A percentile compares a stretch with the other conserved stretches of the same genome.
Evolutionary conservation across 2,113 vertebrate genomes (phyloP).

Genomic region (Micronycteris hirsuta): DNA sequence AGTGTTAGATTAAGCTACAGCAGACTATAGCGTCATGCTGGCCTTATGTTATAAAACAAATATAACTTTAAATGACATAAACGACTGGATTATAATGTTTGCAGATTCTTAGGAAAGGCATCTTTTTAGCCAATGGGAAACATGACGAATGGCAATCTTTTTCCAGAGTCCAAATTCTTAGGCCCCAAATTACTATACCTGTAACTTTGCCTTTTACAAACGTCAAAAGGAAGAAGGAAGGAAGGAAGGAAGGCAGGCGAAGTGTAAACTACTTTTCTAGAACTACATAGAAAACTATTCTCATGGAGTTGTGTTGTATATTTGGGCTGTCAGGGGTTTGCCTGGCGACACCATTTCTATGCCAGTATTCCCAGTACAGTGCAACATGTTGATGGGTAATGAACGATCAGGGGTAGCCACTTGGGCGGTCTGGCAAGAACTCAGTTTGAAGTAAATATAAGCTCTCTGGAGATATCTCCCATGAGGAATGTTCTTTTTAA

Average conservation of each 20-base stretch:
- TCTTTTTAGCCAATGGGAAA: background rate
- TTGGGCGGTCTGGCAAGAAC: slow-evolving; percentile 52
- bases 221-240: background rate
- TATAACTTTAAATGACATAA: background rate
- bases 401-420: slow-evolving; percentile 29
- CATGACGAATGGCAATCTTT: background rate
- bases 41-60: background rate
- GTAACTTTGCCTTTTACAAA: slow-evolving; percentile 4
- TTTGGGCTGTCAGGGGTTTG: background rate
- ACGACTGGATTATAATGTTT: background rate
- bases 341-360: background rate
- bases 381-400: background rate
- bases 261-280: background rate
- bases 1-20: background rate
- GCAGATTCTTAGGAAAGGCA: background rate
- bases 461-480: slow-evolving; percentile 42
- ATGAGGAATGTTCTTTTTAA: slow-evolving; percentile 59
- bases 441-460: slow-evolving; percentile 53
- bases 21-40: background rate
- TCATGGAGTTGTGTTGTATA: background rate
- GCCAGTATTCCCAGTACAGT: background rate
- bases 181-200: background rate
- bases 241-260: background rate
- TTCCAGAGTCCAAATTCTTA: background rate
- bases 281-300: background rate